These are phyloP conservation scores for Porites lobata DNA, from an alignment of 92 coral and sea anemone species.

Conservation along the genomic window DNA sequence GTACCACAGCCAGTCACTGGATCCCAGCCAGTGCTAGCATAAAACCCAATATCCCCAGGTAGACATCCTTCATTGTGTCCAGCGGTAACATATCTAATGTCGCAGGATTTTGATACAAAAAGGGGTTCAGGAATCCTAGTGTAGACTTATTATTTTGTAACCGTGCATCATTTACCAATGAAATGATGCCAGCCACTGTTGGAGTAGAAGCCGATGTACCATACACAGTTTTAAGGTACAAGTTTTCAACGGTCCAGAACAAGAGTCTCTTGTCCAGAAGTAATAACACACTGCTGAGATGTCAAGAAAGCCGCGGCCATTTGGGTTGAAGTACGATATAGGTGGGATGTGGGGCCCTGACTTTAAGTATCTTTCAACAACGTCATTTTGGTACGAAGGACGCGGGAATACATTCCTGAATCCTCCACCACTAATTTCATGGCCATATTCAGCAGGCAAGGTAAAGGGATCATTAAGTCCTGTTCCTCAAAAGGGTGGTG, in stretches of 20 bases:
- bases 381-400: constrained; percentile 86
- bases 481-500: constrained; percentile 96
- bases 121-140: constrained; percentile 95
- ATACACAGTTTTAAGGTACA: constrained; percentile 90
- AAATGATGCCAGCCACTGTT: constrained; percentile 96
- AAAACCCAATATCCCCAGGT: constrained; percentile 90
- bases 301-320: constrained; percentile 96
- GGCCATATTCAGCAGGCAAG: constrained; percentile 84
- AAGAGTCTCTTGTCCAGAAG: constrained; percentile 76
- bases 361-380: constrained; percentile 82
- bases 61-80: constrained; percentile 97
- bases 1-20: constrained; percentile 96
- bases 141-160: constrained; percentile 83
- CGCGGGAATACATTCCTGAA: constrained; percentile 89
- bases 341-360: constrained; percentile 91
- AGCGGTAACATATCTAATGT: constrained; percentile 84
- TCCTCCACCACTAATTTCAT: constrained; percentile 98
- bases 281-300: constrained; percentile 93
- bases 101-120: constrained; percentile 88
- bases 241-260: constrained; percentile 96
- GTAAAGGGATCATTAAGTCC: constrained; percentile 80
- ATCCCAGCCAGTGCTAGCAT: constrained; percentile 94
- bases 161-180: constrained; percentile 91
- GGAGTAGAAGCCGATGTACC: constrained; percentile 99
- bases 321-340: constrained; percentile 76